These are phyloP conservation scores for Amphipyra berbera DNA, from an alignment of 2,888 invertebrate genomes.

Conservation along the genomic window DNA sequence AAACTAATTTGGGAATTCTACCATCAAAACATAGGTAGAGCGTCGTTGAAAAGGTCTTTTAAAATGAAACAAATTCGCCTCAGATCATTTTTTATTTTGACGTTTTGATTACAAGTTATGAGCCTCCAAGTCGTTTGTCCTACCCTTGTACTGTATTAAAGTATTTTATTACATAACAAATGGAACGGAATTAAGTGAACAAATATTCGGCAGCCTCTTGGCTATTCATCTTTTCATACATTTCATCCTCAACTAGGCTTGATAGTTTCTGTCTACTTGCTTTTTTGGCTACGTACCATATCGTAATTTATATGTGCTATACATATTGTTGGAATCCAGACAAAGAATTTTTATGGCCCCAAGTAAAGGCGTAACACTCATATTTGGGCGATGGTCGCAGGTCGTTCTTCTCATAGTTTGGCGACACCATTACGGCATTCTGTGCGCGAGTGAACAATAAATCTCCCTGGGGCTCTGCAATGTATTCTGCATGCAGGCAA, in stretches of 20 bases:
- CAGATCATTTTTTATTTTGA: conserved; percentile 58
- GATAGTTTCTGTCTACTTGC: conserved; percentile 41
- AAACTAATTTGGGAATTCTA: conserved; percentile 24
- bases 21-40: conserved; percentile 27
- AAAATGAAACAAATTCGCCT: conserved; percentile 44
- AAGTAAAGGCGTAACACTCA: conserved; percentile 69
- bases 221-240: conserved; percentile 37
- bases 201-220: conserved; percentile 26
- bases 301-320: conserved; percentile 52
- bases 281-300: conserved; percentile 54
- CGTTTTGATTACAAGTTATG: conserved; percentile 50
- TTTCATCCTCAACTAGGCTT: conserved; percentile 41
- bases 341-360: conserved; percentile 75
- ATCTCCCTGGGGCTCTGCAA: conserved; percentile 75
- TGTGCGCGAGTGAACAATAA: conserved; percentile 79
- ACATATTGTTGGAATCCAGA: conserved; percentile 65
- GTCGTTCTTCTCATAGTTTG: conserved; percentile 72
- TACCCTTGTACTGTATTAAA: conserved; percentile 37
- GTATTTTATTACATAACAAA: conserved; percentile 31
- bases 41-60: conserved; percentile 35
- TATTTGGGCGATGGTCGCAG: conserved; percentile 69
- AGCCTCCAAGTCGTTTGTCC: conserved; percentile 42
- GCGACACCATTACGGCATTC: conserved; percentile 79
- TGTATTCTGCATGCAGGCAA: conserved; percentile 75
- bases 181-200: conserved; percentile 20